Conservation (phyloP, 2,888 invertebrate genomes). For the Pollenia amentaria region DNA sequence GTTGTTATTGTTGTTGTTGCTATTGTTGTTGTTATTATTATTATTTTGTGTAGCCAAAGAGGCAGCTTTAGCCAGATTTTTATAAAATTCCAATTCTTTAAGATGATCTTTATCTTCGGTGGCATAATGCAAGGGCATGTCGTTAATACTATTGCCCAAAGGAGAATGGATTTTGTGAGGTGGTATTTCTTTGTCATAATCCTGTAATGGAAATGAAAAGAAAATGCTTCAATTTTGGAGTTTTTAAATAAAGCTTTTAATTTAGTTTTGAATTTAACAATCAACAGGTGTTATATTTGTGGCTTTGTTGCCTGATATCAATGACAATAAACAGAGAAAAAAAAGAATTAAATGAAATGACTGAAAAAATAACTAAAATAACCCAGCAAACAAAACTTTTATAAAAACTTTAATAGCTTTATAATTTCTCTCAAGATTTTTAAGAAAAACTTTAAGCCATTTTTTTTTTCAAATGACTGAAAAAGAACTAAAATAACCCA, state of each 20-base stretch:
- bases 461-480: too few species aligned
- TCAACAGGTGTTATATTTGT: conserved; percentile 57
- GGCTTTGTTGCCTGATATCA: conserved; percentile 47
- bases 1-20: conserved; percentile 61
- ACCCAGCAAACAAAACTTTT: conserved; percentile 26
- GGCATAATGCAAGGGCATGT: conserved; percentile 68
- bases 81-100: conserved; percentile 83
- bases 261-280: conserved; percentile 31
- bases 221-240: neutral
- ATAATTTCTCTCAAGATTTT: too few species aligned
- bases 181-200: conserved; percentile 83
- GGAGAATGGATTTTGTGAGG: conserved; percentile 82
- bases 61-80: conserved; percentile 82
- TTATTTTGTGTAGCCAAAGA: conserved; percentile 77
- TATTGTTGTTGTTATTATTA: conserved; percentile 67
- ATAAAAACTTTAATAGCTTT: neutral
- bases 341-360: conserved; percentile 6
- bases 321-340: conserved; percentile 40
- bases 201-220: conserved; percentile 77
- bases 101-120: conserved; percentile 80
- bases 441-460: too few species aligned
- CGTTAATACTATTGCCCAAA: conserved; percentile 75
- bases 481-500: conserved; percentile 12
- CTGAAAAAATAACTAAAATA: neutral
- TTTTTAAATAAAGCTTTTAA: conserved; percentile 21